Percentiles rank a stretch among this genome's conserved stretches.
phyloP scores from a whole-genome alignment of 2,888 invertebrate species.

The Thereva unica region DNA sequence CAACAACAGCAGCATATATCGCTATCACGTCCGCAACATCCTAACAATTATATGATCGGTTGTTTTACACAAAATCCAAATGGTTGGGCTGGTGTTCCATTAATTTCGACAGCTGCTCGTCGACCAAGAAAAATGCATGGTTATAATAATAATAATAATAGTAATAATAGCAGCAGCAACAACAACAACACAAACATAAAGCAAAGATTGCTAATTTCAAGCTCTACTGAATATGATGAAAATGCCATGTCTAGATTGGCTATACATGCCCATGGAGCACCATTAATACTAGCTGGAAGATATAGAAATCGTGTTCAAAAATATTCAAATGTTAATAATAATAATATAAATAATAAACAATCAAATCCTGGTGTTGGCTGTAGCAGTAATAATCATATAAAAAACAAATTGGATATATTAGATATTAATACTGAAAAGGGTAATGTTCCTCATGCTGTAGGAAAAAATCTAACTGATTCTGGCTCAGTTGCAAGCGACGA shows the following conservation, averaged over 20 bases:
- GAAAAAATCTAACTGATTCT: conserved; percentile 60
- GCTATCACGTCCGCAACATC: conserved; percentile 12
- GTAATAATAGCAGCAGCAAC: conserved; percentile 19
- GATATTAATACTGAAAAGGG: conserved; percentile 44
- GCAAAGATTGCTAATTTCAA: conserved; percentile 36
- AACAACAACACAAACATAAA: conserved; percentile 9
- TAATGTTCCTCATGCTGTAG: conserved; percentile 50
- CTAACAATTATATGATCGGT: conserved; percentile 38
- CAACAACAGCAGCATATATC: conserved; percentile 43
- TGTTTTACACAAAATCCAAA: conserved; percentile 52
- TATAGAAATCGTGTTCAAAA: conserved; percentile 51
- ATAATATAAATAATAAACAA: conserved; percentile 38
- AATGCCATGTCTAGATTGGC: conserved; percentile 70
- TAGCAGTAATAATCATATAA: conserved; percentile 19
- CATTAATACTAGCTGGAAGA: conserved; percentile 74
- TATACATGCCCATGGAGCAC: conserved; percentile 82
- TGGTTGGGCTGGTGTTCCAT: conserved; percentile 79
- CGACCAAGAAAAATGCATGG: conserved; percentile 48
- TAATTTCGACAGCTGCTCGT: conserved; percentile 76
- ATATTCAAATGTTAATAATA: conserved; percentile 50
- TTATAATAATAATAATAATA: conserved; percentile 26
- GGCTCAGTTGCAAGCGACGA: conserved; percentile 78
- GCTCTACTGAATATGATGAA: conserved; percentile 45
- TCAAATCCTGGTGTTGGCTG: conserved; percentile 19
- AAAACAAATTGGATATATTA: conserved; percentile 7